Percentiles rank a stretch among this genome's conserved stretches.
phyloP scores from a whole-genome alignment of 2,888 invertebrate species.

The Amphipoea oculea region DNA sequence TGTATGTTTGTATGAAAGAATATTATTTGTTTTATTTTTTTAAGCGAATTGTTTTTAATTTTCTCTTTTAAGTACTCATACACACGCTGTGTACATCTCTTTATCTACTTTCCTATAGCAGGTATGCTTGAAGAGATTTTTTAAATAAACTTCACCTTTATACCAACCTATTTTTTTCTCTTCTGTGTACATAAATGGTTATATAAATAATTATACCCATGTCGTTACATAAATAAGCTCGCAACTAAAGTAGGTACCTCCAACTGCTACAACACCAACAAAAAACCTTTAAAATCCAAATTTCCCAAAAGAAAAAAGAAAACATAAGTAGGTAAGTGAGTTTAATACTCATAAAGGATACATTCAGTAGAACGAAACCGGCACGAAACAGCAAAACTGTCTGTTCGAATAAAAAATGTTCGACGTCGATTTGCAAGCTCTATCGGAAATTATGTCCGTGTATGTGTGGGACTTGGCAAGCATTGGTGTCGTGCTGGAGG shows the following conservation, averaged over 20 bases:
- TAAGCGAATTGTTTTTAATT: no score
- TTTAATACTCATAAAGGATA: conserved; percentile 49
- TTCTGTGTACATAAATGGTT: no score
- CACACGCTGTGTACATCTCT: no score
- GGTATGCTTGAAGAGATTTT: no score
- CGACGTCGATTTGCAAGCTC: conserved; percentile 76
- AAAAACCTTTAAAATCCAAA: neutral
- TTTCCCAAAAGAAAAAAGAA: neutral
- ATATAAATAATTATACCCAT: no score
- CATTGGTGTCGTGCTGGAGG: conserved; percentile 56
- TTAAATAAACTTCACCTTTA: no score
- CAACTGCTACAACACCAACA: neutral
- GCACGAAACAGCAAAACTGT: conserved; percentile 71
- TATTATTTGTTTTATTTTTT: no score
- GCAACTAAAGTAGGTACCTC: neutral
- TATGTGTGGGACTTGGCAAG: conserved; percentile 72
- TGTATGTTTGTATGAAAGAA: no score
- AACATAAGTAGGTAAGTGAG: conserved; percentile 9
- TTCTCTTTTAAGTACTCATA: no score
- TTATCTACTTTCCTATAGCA: no score
- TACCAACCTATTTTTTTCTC: no score
- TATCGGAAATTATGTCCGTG: conserved; percentile 77
- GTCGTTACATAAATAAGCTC: neutral
- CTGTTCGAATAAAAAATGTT: conserved; percentile 73
- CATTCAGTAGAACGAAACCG: conserved; percentile 68